phyloP scores from a whole-genome alignment of 2,797 vertebrate species.

The Ambastaia sidthimunki region DNA sequence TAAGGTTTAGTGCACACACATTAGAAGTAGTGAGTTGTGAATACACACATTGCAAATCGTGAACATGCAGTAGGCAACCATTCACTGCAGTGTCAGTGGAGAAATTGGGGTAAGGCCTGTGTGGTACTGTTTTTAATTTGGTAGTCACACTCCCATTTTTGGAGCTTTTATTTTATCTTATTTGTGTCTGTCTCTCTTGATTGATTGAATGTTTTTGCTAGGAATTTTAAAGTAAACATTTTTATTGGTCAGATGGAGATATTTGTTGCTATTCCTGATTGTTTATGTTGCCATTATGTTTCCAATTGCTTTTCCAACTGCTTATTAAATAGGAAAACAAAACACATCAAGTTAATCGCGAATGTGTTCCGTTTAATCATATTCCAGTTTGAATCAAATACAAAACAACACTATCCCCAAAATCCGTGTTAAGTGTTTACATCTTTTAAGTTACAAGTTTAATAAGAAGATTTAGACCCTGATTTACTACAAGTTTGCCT shows the following conservation, averaged over 20 bases:
- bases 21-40: too few species aligned
- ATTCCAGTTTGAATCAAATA: too few species aligned
- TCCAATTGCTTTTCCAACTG: background rate
- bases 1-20: too few species aligned
- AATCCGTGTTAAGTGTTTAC: constrained; percentile 7
- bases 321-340: constrained; percentile 3
- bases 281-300: background rate
- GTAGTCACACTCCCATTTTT: background rate
- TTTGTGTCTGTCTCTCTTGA: background rate
- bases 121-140: background rate
- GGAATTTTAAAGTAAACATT: constrained; percentile 20
- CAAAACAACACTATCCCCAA: background rate
- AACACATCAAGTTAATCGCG: too few species aligned
- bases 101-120: too few species aligned
- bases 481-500: background rate
- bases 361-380: too few species aligned
- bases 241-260: constrained; percentile 1
- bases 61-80: too few species aligned
- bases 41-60: too few species aligned
- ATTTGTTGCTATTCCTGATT: background rate
- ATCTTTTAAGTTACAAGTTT: background rate
- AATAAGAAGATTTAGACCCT: background rate
- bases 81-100: too few species aligned
- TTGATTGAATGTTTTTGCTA: background rate
- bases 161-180: background rate